phyloP scores from a whole-genome alignment of 2,113 vertebrate genomes.

The Toxotes chatareus region DNA sequence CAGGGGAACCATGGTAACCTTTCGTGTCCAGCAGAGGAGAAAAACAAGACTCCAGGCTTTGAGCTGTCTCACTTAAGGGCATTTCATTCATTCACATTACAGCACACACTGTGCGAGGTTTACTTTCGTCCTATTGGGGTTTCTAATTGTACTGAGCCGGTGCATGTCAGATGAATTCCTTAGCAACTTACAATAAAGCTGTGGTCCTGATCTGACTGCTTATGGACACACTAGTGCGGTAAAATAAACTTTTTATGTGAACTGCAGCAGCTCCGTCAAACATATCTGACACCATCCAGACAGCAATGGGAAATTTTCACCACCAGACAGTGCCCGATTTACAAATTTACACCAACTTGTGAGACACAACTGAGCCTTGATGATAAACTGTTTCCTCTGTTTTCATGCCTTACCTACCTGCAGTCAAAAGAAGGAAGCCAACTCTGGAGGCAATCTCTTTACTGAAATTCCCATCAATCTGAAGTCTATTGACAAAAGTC shows the following conservation, averaged over 20 bases:
- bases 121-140: conserved; percentile 59
- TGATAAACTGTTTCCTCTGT: not conserved
- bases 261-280: conserved; percentile 12
- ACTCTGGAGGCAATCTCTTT: conserved; percentile 38
- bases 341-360: not conserved
- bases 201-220: conserved; percentile 24
- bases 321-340: not conserved
- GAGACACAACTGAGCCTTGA: not conserved
- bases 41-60: conserved; percentile 75
- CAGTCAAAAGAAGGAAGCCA: conserved; percentile 20
- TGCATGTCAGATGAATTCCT: conserved; percentile 45
- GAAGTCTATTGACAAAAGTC: conserved; percentile 71
- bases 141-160: conserved; percentile 58
- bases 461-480: conserved; percentile 67
- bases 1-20: conserved; percentile 84
- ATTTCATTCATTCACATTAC: conserved; percentile 67
- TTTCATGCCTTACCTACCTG: not conserved
- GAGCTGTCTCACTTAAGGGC: conserved; percentile 67
- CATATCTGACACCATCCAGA: not conserved
- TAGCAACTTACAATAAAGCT: conserved; percentile 62
- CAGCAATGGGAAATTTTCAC: not conserved
- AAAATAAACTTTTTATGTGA: conserved; percentile 35
- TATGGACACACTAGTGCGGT: conserved; percentile 27
- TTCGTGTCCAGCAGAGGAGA: conserved; percentile 78
- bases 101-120: conserved; percentile 61